Conservation (phyloP, 2,797 vertebrate genomes). For the Falco peregrinus region DNA sequence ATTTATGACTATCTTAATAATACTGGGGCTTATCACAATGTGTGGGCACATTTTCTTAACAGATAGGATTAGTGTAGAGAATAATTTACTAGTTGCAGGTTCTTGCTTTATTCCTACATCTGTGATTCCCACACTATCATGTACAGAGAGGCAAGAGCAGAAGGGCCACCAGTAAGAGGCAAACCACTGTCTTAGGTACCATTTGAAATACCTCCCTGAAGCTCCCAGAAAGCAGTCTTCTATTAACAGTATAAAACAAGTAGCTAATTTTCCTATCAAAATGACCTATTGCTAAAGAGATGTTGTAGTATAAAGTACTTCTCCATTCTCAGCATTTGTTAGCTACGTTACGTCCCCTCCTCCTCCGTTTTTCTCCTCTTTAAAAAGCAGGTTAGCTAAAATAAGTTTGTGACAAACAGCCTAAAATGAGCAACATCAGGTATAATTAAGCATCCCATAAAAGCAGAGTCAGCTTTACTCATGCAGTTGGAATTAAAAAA, state of each 20-base stretch:
- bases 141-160: not conserved
- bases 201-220: not conserved
- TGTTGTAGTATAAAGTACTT: not conserved
- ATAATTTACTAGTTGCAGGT: not conserved
- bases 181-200: constrained; percentile 31
- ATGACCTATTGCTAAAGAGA: not conserved
- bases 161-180: not conserved
- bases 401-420: not conserved
- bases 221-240: not conserved
- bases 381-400: not conserved
- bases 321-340: not conserved
- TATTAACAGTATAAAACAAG: not conserved
- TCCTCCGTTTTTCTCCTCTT: not conserved
- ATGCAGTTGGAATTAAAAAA: not conserved
- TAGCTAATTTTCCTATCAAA: not conserved
- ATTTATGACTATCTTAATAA: not conserved
- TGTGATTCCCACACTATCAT: not conserved
- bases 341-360: not conserved
- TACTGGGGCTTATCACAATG: not conserved
- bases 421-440: not conserved
- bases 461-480: not conserved
- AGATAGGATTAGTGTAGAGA: not conserved
- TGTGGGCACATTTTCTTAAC: not conserved
- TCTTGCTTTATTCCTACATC: not conserved
- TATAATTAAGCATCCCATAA: not conserved